A percentile compares a stretch with the other conserved stretches of the same genome.
phyloP scores from a whole-genome alignment of 2,113 vertebrate species.

The Percina caprodes region DNA sequence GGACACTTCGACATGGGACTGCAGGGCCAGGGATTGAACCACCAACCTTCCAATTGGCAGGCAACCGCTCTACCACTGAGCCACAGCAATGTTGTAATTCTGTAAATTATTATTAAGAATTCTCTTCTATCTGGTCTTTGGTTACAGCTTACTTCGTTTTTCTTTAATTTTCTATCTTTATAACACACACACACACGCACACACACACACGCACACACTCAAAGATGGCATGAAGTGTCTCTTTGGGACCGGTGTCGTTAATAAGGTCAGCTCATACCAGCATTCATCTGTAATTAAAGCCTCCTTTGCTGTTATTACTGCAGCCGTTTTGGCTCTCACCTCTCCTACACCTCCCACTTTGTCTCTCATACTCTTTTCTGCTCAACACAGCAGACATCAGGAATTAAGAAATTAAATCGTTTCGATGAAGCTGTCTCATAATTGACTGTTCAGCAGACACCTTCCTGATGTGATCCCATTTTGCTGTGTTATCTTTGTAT shows the following conservation, averaged over 20 bases:
- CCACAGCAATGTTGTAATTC: too few relatives aligned
- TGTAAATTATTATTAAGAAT: too few relatives aligned
- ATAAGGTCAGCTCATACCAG: constrained; percentile 59
- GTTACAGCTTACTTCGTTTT: background rate
- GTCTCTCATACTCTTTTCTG: background rate
- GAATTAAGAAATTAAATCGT: background rate
- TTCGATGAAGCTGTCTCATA: background rate
- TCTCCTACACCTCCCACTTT: background rate
- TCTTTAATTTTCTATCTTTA: background rate
- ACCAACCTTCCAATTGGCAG: too few relatives aligned
- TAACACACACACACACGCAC: background rate
- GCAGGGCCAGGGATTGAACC: too few relatives aligned
- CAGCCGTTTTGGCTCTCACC: constrained; percentile 11
- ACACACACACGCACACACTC: background rate
- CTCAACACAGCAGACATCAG: background rate
- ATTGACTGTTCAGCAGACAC: background rate
- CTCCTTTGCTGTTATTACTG: constrained; percentile 53
- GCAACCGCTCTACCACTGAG: too few relatives aligned
- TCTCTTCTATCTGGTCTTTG: background rate
- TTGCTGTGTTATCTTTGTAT: constrained; percentile 15
- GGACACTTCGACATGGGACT: too few relatives aligned
- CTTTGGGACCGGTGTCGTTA: constrained; percentile 46
- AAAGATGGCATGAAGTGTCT: constrained; percentile 19
- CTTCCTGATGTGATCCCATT: background rate
- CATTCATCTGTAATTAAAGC: constrained; percentile 70